A percentile compares a stretch with the other conserved stretches of the same genome.
phyloP scores from a whole-genome alignment of 1,140 invertebrate species.

The Ectropis grisescens region DNA sequence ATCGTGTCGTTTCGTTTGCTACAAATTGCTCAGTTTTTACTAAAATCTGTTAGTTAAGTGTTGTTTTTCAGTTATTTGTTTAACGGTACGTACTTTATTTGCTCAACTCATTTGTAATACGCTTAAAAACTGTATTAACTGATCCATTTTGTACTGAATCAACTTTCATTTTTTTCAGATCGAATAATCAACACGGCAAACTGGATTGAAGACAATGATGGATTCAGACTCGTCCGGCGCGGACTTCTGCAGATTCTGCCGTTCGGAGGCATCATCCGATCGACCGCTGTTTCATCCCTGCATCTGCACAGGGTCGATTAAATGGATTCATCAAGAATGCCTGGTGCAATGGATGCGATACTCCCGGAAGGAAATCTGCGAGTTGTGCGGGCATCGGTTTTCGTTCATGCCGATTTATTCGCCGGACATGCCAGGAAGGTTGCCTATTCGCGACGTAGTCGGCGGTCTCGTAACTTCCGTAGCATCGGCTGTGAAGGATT shows the following conservation, averaged over 20 bases:
- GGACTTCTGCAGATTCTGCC: slow-evolving; percentile 98
- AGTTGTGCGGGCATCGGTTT: slow-evolving; percentile 97
- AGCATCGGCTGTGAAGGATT: slow-evolving; percentile 92
- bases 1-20: slow-evolving; percentile 6
- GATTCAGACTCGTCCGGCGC: slow-evolving; percentile 60
- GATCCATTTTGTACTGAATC: slow-evolving; percentile 1
- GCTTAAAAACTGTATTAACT: no score
- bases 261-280: slow-evolving; percentile 86
- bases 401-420: slow-evolving; percentile 99
- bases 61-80: slow-evolving; percentile 5
- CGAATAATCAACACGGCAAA: slow-evolving; percentile 37
- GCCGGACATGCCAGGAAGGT: slow-evolving; percentile 96
- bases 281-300: slow-evolving; percentile 97
- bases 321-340: slow-evolving; percentile 98
- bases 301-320: slow-evolving; percentile 98
- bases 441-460: slow-evolving; percentile 92
- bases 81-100: not conserved
- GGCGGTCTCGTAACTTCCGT: slow-evolving; percentile 91
- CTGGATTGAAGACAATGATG: slow-evolving; percentile 59
- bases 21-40: slow-evolving; percentile 13
- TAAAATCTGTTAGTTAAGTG: slow-evolving; percentile 22
- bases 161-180: slow-evolving; percentile 33
- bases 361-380: slow-evolving; percentile 98
- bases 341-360: slow-evolving; percentile 93
- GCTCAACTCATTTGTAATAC: no score